Conservation (phyloP, 92 coral and sea anemone genomes). For the Pocillopora grandis region DNA sequence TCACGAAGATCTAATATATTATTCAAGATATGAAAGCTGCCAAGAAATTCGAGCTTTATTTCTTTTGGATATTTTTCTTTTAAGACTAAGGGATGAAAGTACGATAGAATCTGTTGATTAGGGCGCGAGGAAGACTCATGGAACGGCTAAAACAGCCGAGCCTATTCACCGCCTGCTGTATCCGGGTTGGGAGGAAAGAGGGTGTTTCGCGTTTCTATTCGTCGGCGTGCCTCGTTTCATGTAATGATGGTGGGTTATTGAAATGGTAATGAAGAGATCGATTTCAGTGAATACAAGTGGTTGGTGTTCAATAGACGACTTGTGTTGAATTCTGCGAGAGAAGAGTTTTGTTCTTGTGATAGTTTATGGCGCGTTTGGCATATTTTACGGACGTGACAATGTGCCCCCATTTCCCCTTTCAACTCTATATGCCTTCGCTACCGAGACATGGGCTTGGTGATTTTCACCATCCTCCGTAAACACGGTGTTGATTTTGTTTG, state of each 20-base stretch:
- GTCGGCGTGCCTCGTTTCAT: constrained; percentile 67
- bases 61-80: constrained; percentile 55
- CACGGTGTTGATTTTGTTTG: constrained; percentile 58
- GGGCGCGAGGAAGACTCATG: constrained; percentile 8
- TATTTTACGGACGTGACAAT: background rate
- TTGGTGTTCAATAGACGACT: constrained; percentile 64
- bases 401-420: constrained; percentile 26
- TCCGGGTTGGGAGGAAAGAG: constrained; percentile 44
- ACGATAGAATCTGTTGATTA: constrained; percentile 42
- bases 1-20: constrained; percentile 72
- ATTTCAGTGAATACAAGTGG: constrained; percentile 71
- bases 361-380: constrained; percentile 33
- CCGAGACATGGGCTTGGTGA: constrained; percentile 29
- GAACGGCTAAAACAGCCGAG: background rate
- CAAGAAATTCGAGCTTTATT: constrained; percentile 82
- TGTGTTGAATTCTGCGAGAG: constrained; percentile 64
- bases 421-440: constrained; percentile 24
- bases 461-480: constrained; percentile 56
- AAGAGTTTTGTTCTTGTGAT: constrained; percentile 41
- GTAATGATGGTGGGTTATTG: constrained; percentile 65
- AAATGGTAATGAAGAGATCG: constrained; percentile 82
- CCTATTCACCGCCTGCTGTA: constrained; percentile 30
- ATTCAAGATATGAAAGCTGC: constrained; percentile 89
- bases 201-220: constrained; percentile 28
- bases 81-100: constrained; percentile 48